Percentiles rank a stretch among this genome's conserved stretches.
Conservation (phyloP, 2,113 vertebrate genomes). For the Daphoenositta chrysoptera region DNA sequence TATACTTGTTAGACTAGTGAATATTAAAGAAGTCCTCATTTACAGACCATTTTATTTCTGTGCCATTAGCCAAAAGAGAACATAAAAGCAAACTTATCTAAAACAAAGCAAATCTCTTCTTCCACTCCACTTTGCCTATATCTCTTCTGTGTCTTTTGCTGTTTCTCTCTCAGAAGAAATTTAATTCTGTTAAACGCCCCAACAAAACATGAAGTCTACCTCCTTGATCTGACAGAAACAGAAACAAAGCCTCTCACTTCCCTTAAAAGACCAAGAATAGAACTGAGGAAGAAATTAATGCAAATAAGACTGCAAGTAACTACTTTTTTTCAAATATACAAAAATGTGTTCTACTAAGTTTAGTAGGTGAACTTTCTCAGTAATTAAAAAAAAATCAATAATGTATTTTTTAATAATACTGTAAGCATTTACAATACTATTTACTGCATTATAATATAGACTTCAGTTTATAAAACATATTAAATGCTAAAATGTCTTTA, state of each 20-base stretch:
- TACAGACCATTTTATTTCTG: not conserved
- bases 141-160: not conserved
- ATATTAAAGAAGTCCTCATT: not conserved
- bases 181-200: not conserved
- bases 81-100: not conserved
- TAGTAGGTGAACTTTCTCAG: not conserved
- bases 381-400: not conserved
- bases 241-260: conserved; percentile 24
- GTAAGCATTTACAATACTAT: not conserved
- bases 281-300: not conserved
- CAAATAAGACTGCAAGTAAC: not conserved
- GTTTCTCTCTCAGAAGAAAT: not conserved
- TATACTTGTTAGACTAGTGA: not conserved
- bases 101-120: not conserved
- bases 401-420: not conserved
- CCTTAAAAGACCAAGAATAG: conserved; percentile 3
- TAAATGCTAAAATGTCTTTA: not conserved
- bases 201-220: not conserved
- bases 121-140: not conserved
- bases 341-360: not conserved
- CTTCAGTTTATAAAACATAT: not conserved
- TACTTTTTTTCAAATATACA: not conserved
- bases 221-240: not conserved
- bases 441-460: not conserved
- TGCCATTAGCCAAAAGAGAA: not conserved